Conservation (phyloP, 2,888 invertebrate genomes). For the Phengaris alcon region DNA sequence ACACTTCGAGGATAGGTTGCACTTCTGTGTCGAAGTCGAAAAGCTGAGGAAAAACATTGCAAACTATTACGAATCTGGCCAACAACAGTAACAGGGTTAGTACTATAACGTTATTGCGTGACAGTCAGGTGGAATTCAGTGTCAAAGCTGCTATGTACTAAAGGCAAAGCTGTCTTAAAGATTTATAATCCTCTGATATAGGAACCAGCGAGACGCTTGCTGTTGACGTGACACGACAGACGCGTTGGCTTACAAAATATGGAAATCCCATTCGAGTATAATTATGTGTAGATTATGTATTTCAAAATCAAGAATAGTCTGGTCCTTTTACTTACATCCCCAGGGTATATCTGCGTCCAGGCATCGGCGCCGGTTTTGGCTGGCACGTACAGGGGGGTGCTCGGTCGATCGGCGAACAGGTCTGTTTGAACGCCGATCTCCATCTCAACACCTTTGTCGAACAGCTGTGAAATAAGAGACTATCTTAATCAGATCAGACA, state of each 20-base stretch:
- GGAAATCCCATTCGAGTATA: too few relatives aligned
- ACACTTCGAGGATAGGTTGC: constrained; percentile 91
- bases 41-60: constrained; percentile 72
- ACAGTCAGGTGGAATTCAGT: background rate
- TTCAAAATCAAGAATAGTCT: background rate
- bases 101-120: background rate
- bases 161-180: too few relatives aligned
- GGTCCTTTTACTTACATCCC: constrained; percentile 82
- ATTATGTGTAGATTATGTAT: too few relatives aligned
- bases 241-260: too few relatives aligned
- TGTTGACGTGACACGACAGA: too few relatives aligned
- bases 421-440: constrained; percentile 93
- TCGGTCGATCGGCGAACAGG: constrained; percentile 89
- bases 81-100: too few relatives aligned
- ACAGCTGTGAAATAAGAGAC: constrained; percentile 63
- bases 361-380: constrained; percentile 89
- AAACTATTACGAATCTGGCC: background rate
- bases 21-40: constrained; percentile 96
- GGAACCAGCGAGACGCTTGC: background rate
- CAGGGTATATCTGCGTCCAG: constrained; percentile 92
- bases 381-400: constrained; percentile 88
- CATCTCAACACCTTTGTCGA: constrained; percentile 85
- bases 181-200: too few relatives aligned
- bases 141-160: too few relatives aligned
- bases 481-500: too few relatives aligned